Conservation (phyloP, 2,113 vertebrate species). For the Heliornis fulica region DNA sequence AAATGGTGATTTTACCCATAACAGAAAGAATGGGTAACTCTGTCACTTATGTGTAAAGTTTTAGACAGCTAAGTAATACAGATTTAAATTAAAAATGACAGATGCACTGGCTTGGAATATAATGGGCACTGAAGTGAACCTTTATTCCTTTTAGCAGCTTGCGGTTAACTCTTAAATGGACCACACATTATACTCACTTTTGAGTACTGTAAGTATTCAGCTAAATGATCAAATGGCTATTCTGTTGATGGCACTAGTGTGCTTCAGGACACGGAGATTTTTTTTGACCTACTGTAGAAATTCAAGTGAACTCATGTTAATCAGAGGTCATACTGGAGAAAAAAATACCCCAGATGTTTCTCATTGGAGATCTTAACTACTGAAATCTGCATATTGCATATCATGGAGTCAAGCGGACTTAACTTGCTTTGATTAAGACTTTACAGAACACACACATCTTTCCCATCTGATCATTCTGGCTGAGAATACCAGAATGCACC, state of each 20-base stretch:
- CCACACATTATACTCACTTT: conserved; percentile 31
- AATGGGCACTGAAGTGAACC: conserved; percentile 74
- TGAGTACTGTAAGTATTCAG: background rate
- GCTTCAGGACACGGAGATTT: background rate
- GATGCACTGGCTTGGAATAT: conserved; percentile 70
- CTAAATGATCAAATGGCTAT: background rate
- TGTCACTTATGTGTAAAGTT: conserved; percentile 75
- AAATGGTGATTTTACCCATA: conserved; percentile 60
- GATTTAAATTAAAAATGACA: conserved; percentile 79
- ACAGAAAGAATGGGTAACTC: conserved; percentile 68
- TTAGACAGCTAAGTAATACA: conserved; percentile 76
- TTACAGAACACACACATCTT: background rate
- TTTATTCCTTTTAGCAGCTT: conserved; percentile 70
- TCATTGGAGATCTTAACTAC: background rate
- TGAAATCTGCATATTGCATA: background rate
- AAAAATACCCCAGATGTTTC: background rate
- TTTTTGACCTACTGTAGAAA: conserved; percentile 26
- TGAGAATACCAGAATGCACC: background rate
- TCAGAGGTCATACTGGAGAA: background rate
- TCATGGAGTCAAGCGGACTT: background rate
- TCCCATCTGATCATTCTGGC: background rate
- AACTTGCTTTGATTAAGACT: background rate
- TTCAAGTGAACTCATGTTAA: background rate
- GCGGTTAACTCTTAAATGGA: conserved; percentile 62
- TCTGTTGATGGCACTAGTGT: background rate